phyloP scores from a whole-genome alignment of 1,140 invertebrate species.

The Apis cerana region DNA sequence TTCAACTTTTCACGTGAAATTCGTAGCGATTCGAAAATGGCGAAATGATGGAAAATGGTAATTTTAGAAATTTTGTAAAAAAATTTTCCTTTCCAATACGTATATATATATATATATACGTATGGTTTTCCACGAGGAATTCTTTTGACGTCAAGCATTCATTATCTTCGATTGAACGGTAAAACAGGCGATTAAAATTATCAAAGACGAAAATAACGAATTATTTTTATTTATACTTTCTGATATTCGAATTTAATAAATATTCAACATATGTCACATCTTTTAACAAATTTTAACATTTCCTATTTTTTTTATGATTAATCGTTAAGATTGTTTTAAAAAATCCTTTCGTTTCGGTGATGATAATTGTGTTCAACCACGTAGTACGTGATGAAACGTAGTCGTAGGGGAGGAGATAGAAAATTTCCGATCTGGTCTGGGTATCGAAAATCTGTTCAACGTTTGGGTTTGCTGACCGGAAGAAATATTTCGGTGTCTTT shows the following conservation, averaged over 20 bases:
- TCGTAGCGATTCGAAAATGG: too few relatives aligned
- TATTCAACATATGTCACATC: not conserved
- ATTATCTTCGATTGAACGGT: slow-evolving; percentile 17
- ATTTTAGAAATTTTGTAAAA: too few relatives aligned
- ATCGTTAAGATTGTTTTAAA: too few relatives aligned
- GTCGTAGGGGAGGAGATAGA: not conserved
- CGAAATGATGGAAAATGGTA: too few relatives aligned
- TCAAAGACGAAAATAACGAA: not conserved
- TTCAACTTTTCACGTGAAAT: too few relatives aligned
- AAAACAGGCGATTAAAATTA: not conserved
- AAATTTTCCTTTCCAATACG: too few relatives aligned
- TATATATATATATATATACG: not conserved
- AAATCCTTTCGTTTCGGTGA: too few relatives aligned
- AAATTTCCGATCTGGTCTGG: slow-evolving; percentile 31
- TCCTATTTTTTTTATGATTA: too few relatives aligned
- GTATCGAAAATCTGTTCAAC: slow-evolving; percentile 45
- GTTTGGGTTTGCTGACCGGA: slow-evolving; percentile 38
- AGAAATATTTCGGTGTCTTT: slow-evolving; percentile 17
- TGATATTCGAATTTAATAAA: not conserved
- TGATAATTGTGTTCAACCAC: not conserved
- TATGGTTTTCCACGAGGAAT: not conserved
- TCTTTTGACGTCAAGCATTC: slow-evolving; percentile 31
- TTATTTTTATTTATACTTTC: not conserved
- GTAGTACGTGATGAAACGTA: too few relatives aligned
- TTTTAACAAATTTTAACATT: too few relatives aligned